Base-by-base conservation (phyloP, 37 sponge, comb jelly and placozoan species). In the Trichoplax adhaerens region DNA sequence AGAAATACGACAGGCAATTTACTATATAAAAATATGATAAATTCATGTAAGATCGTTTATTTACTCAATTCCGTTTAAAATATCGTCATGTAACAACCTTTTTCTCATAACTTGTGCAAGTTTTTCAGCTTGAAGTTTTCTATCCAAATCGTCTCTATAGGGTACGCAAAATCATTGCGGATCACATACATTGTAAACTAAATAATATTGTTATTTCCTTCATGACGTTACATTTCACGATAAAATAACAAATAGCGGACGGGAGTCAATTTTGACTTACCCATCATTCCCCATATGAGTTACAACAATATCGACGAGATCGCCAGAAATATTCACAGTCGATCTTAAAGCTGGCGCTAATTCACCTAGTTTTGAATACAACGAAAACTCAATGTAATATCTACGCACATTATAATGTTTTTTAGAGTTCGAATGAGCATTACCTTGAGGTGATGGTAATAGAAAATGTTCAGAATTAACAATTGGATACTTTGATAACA, bases 401-500 rank as follows among this genome's bases (percentile, higher is more conserved):
- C 29, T 29, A 29, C 29, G 29, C 29, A 29, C 29, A 29, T 29
- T 29, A 29, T 29, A 29, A 29, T 29, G 29, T 29, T 29, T 29
- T 29, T 29, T 29, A 29, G 29, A 29, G 29, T 29, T 29, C 29
- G 29, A 29, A 29, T 29, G 29, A 29, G 29, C 29, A 64, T 71
- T 52, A 80, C 81, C 81, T 47, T 80, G 66, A 48, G 81, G 81
- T 54, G 81, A 84, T n/a, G 81, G 81, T 0, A 83, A 77, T 8
- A 80, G 54, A 56, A 72, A 58, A 55, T 80, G 84, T 61, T 79
- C 58, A 5, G 77, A 76, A 52, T 68, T 76, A 64, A 84, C 68
- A 62, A 84, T 84, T 8, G 84, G 84, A 57, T 75, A 74, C 55
- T 76, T 80, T 12, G 84, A 84, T 6, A 84, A 58, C 55, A 84